Evolutionary conservation across 2,113 vertebrate species (phyloP), one percentile per base, ranked within the genome.

Genomic region (Myiagra hebetior): DNA sequence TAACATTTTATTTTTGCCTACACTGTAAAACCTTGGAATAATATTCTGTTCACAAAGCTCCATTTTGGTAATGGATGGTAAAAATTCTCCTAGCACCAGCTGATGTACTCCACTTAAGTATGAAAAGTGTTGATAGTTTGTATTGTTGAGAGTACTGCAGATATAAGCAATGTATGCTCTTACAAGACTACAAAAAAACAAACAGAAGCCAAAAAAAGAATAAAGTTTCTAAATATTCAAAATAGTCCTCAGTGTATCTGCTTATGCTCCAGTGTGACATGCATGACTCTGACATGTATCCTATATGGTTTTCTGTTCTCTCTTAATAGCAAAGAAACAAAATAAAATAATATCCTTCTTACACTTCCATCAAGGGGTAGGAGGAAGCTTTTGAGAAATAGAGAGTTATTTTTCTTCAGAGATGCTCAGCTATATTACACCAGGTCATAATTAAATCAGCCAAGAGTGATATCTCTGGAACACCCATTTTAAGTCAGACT

Each of bases 401-500:
- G 1, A 56, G 27, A 88, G 21, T 41, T 85, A 55, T 72, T 95
- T 82, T 85, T 89, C 70, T 41, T 60, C 63, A 39, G 80, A 94
- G 88, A 88, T 84, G n/a, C 94, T 97, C 90, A 70, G 69, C 67
- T 85, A 50, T 56, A 93, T 94, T 94, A 81, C 73, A 83, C 64
- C 26, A 20, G 93, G 75, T 97, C 94, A 63, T 89, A 89, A 98
- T 97, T 98, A 94, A 97, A 97, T 96, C 91, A 95, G 72, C 42
- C 37, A 24, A 94, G 92, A 93, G 90, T 83, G 69, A 95, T 97
- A 85, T 95, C 91, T 95, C 78, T 72, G 77, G 78, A 95, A 64
- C 89, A 89, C 86, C 85, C 74, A 30, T 90, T 70, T 82, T 95
- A 96, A 96, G 86, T 81, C 91, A 91, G 92, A 73, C 74, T 89